Evolutionary conservation across 2,888 invertebrate species (phyloP).

Genomic region (Catocala nupta): DNA sequence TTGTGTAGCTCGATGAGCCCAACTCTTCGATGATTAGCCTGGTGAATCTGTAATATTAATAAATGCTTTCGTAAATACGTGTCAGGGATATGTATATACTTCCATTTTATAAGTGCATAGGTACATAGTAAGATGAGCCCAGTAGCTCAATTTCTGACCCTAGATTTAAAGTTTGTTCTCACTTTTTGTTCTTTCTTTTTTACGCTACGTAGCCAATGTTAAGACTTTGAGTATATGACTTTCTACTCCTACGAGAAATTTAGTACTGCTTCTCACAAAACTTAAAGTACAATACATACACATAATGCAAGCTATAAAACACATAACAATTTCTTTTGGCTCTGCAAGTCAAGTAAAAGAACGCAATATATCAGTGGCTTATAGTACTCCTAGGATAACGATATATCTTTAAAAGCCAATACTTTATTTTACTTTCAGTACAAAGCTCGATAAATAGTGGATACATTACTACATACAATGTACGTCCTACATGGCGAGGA

Average conservation of each 20-base stretch:
- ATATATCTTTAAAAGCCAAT: slow-evolving; percentile 28
- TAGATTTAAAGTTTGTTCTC: too few species aligned
- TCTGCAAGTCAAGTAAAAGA: slow-evolving; percentile 16
- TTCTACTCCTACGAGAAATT: not conserved
- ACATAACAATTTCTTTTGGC: slow-evolving; percentile 7
- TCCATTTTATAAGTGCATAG: too few species aligned
- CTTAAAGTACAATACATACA: not conserved
- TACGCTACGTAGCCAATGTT: too few species aligned
- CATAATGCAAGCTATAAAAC: slow-evolving; percentile 4
- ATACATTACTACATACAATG: slow-evolving; percentile 18
- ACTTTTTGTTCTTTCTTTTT: too few species aligned
- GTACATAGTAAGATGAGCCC: too few species aligned
- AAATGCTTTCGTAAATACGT: too few species aligned
- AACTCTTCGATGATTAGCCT: too few species aligned
- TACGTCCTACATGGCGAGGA: not conserved
- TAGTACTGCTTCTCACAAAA: not conserved
- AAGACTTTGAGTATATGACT: too few species aligned
- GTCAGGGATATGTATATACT: too few species aligned
- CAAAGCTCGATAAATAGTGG: slow-evolving; percentile 19
- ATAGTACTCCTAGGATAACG: slow-evolving; percentile 19
- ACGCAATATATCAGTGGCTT: slow-evolving; percentile 26
- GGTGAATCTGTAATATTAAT: too few species aligned
- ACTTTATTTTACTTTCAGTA: slow-evolving; percentile 28
- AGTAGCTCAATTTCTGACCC: too few species aligned
- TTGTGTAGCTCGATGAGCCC: too few species aligned